Conservation (phyloP, 2,113 vertebrate species). For the Hyaena hyaena region DNA sequence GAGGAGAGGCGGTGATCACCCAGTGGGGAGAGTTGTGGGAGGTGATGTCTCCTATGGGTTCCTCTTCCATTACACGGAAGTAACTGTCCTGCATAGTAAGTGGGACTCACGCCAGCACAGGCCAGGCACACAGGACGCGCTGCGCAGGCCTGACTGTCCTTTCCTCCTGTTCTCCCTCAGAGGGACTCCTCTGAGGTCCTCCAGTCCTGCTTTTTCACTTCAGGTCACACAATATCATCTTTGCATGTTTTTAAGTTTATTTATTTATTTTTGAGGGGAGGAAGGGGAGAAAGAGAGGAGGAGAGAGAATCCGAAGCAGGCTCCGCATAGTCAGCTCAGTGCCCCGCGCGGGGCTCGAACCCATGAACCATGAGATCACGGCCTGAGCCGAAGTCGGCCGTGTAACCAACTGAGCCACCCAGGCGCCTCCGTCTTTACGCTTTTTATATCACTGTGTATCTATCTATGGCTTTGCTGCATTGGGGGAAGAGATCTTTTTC, state of each 20-base stretch:
- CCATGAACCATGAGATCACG: too few species aligned
- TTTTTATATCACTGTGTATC: neutral
- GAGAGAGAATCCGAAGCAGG: too few species aligned
- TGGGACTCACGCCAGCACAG: too few species aligned
- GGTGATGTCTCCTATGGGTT: accelerated
- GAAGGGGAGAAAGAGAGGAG: too few species aligned
- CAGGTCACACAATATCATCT: neutral
- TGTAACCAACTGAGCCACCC: too few species aligned
- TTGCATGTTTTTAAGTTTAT: neutral
- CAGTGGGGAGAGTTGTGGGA: neutral
- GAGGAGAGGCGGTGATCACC: neutral
- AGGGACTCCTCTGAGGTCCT: neutral
- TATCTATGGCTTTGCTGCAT: neutral
- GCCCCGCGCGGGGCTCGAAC: too few species aligned
- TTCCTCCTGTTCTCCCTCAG: accelerated
- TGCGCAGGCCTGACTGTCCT: accelerated
- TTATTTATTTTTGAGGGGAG: too few species aligned
- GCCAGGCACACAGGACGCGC: neutral
- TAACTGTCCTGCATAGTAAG: accelerated
- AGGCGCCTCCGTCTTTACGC: too few species aligned
- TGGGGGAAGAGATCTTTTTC: neutral
- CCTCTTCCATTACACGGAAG: neutral
- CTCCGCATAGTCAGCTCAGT: too few species aligned
- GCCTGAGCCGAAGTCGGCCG: too few species aligned
- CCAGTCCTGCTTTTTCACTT: neutral